Conservation (phyloP, 1,140 invertebrate genomes). For the Dysdera silvatica region DNA sequence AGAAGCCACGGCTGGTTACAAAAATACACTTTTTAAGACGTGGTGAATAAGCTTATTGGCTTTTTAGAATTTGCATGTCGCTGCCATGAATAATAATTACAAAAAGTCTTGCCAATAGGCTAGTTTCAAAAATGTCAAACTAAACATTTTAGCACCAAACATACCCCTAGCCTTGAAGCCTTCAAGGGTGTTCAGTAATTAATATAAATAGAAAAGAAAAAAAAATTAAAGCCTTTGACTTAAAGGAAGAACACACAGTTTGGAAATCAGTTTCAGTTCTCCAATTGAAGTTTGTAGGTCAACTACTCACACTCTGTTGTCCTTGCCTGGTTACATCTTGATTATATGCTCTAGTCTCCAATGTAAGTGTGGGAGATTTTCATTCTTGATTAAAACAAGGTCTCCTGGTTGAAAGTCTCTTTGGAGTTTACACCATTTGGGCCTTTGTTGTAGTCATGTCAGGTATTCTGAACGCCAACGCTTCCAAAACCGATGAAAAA, state of each 20-base stretch:
- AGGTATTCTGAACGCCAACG: slow-evolving; percentile 24
- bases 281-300: background rate
- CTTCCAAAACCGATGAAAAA: slow-evolving; percentile 18
- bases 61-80: too few species aligned
- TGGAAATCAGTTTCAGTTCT: background rate
- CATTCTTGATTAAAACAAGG: background rate
- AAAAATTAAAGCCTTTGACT: background rate
- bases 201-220: background rate
- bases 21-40: too few species aligned
- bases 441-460: slow-evolving; percentile 17
- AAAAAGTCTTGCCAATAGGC: too few species aligned
- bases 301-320: background rate
- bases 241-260: slow-evolving; percentile 22
- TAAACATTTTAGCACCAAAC: too few species aligned
- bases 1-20: too few species aligned
- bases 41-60: too few species aligned
- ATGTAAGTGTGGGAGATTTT: background rate
- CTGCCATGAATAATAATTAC: too few species aligned
- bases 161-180: background rate
- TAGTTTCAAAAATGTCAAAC: too few species aligned
- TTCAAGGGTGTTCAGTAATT: background rate
- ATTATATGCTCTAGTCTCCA: background rate
- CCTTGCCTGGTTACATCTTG: background rate
- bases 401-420: slow-evolving; percentile 13
- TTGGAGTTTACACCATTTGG: background rate